phyloP scores from a whole-genome alignment of 2,113 vertebrate genomes.

The Phaethornis superciliosus region DNA sequence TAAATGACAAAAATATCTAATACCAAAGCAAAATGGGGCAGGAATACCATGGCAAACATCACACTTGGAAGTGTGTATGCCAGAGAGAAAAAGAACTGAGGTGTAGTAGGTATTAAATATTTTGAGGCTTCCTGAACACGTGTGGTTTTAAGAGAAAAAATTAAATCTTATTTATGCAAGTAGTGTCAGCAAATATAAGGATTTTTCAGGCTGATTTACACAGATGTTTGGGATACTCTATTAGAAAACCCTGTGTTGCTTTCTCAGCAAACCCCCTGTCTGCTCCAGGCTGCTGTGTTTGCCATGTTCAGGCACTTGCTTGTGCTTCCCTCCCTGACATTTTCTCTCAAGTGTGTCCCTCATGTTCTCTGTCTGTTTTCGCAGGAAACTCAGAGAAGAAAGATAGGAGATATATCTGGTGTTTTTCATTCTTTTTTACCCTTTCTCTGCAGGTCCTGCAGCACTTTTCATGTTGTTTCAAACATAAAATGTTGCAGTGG shows the following conservation, averaged over 20 bases:
- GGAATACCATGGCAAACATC: not conserved
- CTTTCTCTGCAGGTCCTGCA: not conserved
- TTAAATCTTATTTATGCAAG: fast-evolving
- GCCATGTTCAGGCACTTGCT: not conserved
- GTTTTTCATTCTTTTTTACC: too few relatives aligned
- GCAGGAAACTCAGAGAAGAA: not conserved
- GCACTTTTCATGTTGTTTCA: not conserved
- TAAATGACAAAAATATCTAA: not conserved
- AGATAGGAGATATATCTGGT: not conserved
- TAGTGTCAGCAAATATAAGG: not conserved
- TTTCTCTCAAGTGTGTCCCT: not conserved
- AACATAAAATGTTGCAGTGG: not conserved
- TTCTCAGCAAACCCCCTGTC: not conserved
- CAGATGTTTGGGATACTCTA: fast-evolving
- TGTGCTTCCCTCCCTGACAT: not conserved
- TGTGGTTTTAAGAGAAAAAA: not conserved
- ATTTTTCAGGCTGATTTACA: not conserved
- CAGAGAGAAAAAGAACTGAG: not conserved
- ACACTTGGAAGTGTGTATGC: not conserved
- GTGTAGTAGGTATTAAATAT: not conserved
- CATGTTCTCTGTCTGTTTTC: fast-evolving
- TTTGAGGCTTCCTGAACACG: not conserved
- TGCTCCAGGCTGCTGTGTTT: fast-evolving
- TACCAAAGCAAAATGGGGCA: not conserved
- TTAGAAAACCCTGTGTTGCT: fast-evolving